Evolutionary conservation across 30 jellyfish, hydroid and myxozoan genomes (phyloP).

Genomic region (Aurelia coerulea): DNA sequence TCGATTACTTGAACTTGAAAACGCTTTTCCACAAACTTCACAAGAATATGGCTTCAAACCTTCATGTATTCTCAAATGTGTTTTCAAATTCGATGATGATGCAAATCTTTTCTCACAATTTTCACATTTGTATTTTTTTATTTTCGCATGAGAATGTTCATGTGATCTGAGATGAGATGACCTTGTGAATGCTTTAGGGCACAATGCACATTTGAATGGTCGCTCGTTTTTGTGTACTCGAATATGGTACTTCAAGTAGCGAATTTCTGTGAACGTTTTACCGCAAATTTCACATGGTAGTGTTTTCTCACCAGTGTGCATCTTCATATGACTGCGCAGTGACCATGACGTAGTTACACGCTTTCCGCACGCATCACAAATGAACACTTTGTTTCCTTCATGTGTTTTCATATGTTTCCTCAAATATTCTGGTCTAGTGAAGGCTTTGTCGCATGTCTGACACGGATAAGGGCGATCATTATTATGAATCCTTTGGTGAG

Average conservation of each 20-base stretch:
- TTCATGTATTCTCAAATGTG: conserved; percentile 58
- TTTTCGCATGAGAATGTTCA: conserved; percentile 48
- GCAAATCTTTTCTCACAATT: conserved; percentile 46
- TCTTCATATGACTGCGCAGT: conserved; percentile 62
- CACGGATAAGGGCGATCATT: conserved; percentile 66
- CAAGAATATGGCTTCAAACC: conserved; percentile 71
- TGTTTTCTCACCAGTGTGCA: conserved; percentile 37
- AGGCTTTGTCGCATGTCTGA: conserved; percentile 51
- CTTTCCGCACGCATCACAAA: conserved; percentile 72
- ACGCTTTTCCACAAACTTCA: conserved; percentile 57
- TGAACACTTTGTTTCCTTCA: conserved; percentile 47
- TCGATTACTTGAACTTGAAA: conserved; percentile 65
- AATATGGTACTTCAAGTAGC: conserved; percentile 53
- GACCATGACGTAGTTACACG: conserved; percentile 73
- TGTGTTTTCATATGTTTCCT: conserved; percentile 64
- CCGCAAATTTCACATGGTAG: conserved; percentile 46
- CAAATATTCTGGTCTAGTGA: conserved; percentile 54
- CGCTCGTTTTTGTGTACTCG: conserved; percentile 71
- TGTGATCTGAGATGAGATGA: conserved; percentile 70
- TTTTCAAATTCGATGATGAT: conserved; percentile 53
- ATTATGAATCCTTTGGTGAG: conserved; percentile 63
- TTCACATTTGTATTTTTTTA: conserved; percentile 41
- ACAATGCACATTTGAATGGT: conserved; percentile 54
- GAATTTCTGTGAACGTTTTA: conserved; percentile 49
- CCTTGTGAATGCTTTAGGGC: conserved; percentile 73